phyloP scores from a whole-genome alignment of 2,797 vertebrate species.

The Crocodylus rhombifer region DNA sequence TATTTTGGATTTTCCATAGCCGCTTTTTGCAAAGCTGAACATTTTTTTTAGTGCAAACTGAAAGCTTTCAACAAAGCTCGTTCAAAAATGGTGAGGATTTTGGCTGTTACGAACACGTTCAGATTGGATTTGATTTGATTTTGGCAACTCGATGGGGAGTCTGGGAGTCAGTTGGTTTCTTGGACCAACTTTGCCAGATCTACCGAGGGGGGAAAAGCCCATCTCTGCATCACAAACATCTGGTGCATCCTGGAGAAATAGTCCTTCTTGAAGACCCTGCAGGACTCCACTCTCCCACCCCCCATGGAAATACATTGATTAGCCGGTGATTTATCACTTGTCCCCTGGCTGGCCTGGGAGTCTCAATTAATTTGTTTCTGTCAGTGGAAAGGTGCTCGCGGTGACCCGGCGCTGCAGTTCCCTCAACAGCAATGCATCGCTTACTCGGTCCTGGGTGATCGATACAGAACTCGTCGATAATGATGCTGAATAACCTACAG shows the following conservation, averaged over 20 bases:
- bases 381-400: neutral
- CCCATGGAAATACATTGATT: slow-evolving; percentile 54
- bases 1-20: neutral
- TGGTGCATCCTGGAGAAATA: neutral
- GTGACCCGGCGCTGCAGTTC: neutral
- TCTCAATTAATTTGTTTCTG: slow-evolving; percentile 72
- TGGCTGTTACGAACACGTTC: too few species aligned
- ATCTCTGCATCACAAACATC: neutral
- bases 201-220: neutral
- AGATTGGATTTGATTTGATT: too few species aligned
- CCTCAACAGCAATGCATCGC: neutral
- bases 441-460: slow-evolving; percentile 12
- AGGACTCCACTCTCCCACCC: neutral
- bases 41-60: neutral
- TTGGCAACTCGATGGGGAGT: neutral
- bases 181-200: neutral
- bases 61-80: neutral
- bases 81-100: neutral
- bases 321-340: slow-evolving; percentile 64
- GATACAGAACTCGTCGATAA: slow-evolving; percentile 5
- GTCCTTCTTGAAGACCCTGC: too few species aligned
- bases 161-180: neutral
- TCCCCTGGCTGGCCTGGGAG: slow-evolving; percentile 36
- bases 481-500: slow-evolving; percentile 6
- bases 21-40: neutral